Base-by-base conservation (phyloP, 1,140 invertebrate species). In the Drosophila virilis region DNA sequence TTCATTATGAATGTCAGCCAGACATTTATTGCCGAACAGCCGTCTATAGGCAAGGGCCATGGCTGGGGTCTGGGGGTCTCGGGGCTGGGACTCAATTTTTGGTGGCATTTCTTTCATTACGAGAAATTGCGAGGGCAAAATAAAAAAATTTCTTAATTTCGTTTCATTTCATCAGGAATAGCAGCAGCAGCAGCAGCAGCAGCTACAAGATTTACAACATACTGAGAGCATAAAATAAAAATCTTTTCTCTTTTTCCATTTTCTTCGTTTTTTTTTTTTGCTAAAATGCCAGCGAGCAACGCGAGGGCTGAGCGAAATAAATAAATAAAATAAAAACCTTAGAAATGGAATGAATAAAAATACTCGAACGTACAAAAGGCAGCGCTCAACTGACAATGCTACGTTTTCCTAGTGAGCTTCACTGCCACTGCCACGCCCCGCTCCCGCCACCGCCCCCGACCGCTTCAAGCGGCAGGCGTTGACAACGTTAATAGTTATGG, bases 181-280 rank as follows among this genome's bases (percentile, higher is more conserved):
- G 71, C 71, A 71, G 74, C 77, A 79, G 10, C 28, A 37, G 73
- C 61, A 67, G 73, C 59, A 22, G 69, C 74, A 78, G 78, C 82
- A 86, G 74, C 82, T 67, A 86, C 78, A 86, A 85, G 82, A 86
- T 86, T 86, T 86, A 86, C 82, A 86, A 88, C 83, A 86, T 88
- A 88, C 82, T 86, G 82, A 62, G 82, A 82, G 83, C 82, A 86
- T 88, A 86, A 86, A 88, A 88, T 86, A 86, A 86, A 86, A 88
- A 85, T 86, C 83, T 88, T 82, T 70, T 84, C 79, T 84, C 68
- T 65, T 67, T 65, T 59, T 59, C n/a, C 45, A 38, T 45, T 64
- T 35, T 43, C n/a, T 28, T 7, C 35, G 38, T 17, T 12, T 5
- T 55, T 59, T 37, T 38, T 54, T 12, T 67, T 58, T 42, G 54